Evolutionary conservation across 2,113 vertebrate genomes (phyloP), one percentile per base, ranked within the genome.

Genomic region (Tympanuchus pallidicinctus): DNA sequence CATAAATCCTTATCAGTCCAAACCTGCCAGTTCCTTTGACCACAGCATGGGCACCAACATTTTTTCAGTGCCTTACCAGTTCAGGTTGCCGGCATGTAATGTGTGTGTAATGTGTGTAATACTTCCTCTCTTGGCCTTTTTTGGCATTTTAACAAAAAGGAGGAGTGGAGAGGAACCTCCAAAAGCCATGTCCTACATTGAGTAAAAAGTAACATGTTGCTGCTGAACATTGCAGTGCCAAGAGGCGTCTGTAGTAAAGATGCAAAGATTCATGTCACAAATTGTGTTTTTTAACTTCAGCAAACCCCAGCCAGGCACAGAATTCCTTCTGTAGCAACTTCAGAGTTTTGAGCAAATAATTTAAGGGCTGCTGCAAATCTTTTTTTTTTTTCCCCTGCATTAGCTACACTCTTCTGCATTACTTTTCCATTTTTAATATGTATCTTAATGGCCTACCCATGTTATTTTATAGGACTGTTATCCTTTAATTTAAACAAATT

Each of bases 91-190:
- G 43, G 22, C 0, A 1, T 25, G 30, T 75, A 34, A 14, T 36
- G 2, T 45, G 38, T 38, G 38, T 38, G 38, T 38, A 38, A 38
- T 38, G 38, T 38, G 38, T 38, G 24, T 42, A 59, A 1, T 0
- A 1, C 2, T 28, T 6, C 18, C 21, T 32, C 11, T 11, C 21
- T 56, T 6, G 50, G 6, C 5, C 25, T 43, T 56, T 48, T 69
- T 34, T 50, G 13, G 25, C 47, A 19, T 38, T 77, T 60, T 27
- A 25, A 36, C 0, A 0, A 34, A 80, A 34, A 7, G 8, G 11
- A 71, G 36, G 8, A 92, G 15, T 3, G 24, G 22, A 38, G 25
- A 7, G 25, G 4, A 76, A 73, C 10, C 20, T 80, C 22, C 45
- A 61, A 45, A 76, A 92, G 11, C 15, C 4, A 1, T 32, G 4